Evolutionary conservation across 2,797 vertebrate genomes (phyloP).

Genomic region (Falco rusticolus): DNA sequence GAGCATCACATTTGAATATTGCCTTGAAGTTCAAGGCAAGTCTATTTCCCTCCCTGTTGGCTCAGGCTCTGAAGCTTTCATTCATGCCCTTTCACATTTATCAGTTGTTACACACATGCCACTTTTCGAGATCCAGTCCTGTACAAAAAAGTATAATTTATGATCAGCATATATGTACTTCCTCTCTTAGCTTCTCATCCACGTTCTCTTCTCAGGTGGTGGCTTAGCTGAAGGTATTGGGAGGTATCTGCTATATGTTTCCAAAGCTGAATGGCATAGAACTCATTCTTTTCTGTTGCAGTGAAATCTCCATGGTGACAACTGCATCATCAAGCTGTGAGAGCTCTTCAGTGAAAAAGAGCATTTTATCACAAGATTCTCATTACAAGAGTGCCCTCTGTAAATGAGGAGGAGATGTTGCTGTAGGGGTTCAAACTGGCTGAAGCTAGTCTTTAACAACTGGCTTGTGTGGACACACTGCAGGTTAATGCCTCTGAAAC

Average conservation of each 20-base stretch:
- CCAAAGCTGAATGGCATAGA: background rate
- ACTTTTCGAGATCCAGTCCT: background rate
- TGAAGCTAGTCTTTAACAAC: background rate
- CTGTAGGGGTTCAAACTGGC: background rate
- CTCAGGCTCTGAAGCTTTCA: constrained; percentile 30
- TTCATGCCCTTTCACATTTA: constrained; percentile 48
- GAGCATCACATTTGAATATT: constrained; percentile 14
- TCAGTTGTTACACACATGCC: constrained; percentile 8
- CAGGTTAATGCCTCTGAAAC: background rate
- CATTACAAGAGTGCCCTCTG: constrained; percentile 76
- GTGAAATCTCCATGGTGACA: constrained; percentile 78
- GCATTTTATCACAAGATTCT: constrained; percentile 51
- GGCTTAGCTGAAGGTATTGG: constrained; percentile 61
- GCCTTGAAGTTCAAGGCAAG: constrained; percentile 32
- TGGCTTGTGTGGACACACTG: background rate
- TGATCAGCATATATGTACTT: constrained; percentile 61
- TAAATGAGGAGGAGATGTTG: constrained; percentile 30
- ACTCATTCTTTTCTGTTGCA: constrained; percentile 55
- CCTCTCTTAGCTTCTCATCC: constrained; percentile 56
- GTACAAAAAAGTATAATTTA: constrained; percentile 36
- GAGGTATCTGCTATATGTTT: constrained; percentile 68
- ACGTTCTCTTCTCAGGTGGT: constrained; percentile 32
- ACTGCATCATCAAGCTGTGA: constrained; percentile 58
- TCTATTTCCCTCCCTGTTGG: constrained; percentile 27
- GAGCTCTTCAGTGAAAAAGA: constrained; percentile 35